These are phyloP conservation scores for Drosophila lacteicornis DNA, from an alignment of 1,140 invertebrate species.

Conservation along the genomic window DNA sequence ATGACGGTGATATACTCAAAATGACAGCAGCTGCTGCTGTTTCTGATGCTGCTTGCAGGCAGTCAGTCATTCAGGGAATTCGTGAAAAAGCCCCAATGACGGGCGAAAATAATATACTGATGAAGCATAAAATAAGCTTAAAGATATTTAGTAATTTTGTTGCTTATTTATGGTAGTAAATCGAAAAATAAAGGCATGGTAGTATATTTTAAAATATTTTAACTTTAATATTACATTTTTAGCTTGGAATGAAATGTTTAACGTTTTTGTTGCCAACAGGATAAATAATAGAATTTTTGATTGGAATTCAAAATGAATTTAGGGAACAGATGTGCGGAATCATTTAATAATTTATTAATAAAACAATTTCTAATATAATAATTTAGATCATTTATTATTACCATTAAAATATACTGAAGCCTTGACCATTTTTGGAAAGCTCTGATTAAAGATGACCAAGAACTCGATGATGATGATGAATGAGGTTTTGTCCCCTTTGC, in stretches of 20 bases:
- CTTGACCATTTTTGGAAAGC: slow-evolving; percentile 16
- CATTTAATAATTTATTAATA: not conserved
- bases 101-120: slow-evolving; percentile 6
- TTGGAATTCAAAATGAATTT: no score
- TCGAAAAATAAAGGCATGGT: not conserved
- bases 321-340: no score
- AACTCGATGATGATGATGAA: slow-evolving; percentile 7
- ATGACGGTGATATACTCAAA: slow-evolving; percentile 38
- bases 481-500: slow-evolving; percentile 18
- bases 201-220: not conserved
- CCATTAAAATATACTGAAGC: not conserved
- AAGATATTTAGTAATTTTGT: not conserved
- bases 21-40: slow-evolving; percentile 46
- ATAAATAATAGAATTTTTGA: no score
- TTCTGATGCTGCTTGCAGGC: slow-evolving; percentile 14
- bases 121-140: slow-evolving; percentile 9
- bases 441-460: slow-evolving; percentile 6
- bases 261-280: no score
- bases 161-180: slow-evolving; percentile 1
- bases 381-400: not conserved
- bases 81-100: slow-evolving; percentile 15
- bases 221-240: not conserved
- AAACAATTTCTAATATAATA: not conserved
- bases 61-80: slow-evolving; percentile 29
- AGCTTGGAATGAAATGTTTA: not conserved